Evolutionary conservation across 2,888 invertebrate genomes (phyloP).

Genomic region (Drosophila yooni): DNA sequence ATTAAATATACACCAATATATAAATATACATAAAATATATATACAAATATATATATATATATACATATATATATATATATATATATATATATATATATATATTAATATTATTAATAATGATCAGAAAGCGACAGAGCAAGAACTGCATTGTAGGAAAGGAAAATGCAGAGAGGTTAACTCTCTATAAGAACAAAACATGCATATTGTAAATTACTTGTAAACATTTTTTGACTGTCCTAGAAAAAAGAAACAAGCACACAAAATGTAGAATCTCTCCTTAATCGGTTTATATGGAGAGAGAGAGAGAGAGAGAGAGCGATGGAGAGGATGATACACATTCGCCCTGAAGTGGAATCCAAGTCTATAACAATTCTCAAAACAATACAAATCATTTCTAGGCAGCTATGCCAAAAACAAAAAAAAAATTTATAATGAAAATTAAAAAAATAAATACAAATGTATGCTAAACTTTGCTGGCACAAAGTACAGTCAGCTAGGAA

Average conservation of each 20-base stretch:
- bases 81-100: slow-evolving; percentile 50
- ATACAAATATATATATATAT: slow-evolving; percentile 49
- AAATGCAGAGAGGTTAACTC: slow-evolving; percentile 6
- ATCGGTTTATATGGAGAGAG: slow-evolving; percentile 7
- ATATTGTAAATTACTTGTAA: slow-evolving; percentile 64
- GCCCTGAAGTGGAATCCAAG: slow-evolving; percentile 18
- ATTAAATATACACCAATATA: slow-evolving; percentile 79
- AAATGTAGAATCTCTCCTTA: slow-evolving; percentile 38
- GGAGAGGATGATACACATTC: neutral
- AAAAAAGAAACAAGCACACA: slow-evolving; percentile 18
- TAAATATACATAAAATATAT: slow-evolving; percentile 70
- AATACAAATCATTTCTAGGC: slow-evolving; percentile 51
- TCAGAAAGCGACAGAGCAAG: slow-evolving; percentile 17
- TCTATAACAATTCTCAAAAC: slow-evolving; percentile 34
- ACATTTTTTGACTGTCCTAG: slow-evolving; percentile 63
- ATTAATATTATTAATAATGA: slow-evolving; percentile 46
- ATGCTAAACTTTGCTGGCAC: slow-evolving; percentile 53
- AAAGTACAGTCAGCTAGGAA: slow-evolving; percentile 52
- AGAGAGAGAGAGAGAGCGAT: neutral
- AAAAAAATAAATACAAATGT: slow-evolving; percentile 8
- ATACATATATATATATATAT: slow-evolving; percentile 40
- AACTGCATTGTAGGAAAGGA: slow-evolving; percentile 17
- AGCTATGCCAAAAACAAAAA: slow-evolving; percentile 35
- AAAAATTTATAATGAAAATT: slow-evolving; percentile 10
- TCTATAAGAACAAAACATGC: slow-evolving; percentile 46